These are phyloP conservation scores for Momotus momota DNA, from an alignment of 2,797 vertebrate genomes.

Conservation along the genomic window DNA sequence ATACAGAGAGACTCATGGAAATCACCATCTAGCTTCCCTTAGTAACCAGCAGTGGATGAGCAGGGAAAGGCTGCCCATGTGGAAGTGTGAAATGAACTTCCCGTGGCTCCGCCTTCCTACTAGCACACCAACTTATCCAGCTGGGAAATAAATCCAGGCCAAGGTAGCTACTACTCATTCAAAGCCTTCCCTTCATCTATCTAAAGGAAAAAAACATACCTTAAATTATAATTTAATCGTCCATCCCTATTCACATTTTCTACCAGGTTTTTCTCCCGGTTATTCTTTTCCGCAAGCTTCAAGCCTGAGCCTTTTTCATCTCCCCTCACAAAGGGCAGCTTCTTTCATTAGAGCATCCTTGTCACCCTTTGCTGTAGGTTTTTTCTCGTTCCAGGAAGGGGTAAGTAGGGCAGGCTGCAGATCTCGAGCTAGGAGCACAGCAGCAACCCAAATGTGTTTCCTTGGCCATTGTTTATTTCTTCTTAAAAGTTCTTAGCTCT, in stretches of 20 bases:
- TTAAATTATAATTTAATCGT: not conserved
- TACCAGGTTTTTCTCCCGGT: not conserved
- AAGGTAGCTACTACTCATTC: not conserved
- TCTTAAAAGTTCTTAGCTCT: not conserved
- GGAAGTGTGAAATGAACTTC: not conserved
- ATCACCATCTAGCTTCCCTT: not conserved
- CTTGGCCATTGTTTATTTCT: not conserved
- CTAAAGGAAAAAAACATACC: not conserved
- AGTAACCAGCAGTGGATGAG: not conserved
- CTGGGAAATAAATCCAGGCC: not conserved
- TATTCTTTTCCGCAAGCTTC: not conserved
- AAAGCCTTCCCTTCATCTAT: not conserved
- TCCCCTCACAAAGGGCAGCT: not conserved
- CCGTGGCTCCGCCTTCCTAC: not conserved
- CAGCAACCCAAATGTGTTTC: not conserved
- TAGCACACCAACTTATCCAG: not conserved
- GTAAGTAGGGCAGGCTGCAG: not conserved
- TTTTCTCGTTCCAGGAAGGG: not conserved
- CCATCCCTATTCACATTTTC: not conserved
- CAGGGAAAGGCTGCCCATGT: not conserved
- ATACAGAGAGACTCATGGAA: not conserved
- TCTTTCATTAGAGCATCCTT: not conserved
- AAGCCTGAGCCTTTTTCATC: not conserved
- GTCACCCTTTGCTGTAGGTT: not conserved
- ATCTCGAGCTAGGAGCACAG: not conserved